These are phyloP conservation scores for Scleropages formosus DNA, from an alignment of 2,797 vertebrate genomes.

Conservation along the genomic window DNA sequence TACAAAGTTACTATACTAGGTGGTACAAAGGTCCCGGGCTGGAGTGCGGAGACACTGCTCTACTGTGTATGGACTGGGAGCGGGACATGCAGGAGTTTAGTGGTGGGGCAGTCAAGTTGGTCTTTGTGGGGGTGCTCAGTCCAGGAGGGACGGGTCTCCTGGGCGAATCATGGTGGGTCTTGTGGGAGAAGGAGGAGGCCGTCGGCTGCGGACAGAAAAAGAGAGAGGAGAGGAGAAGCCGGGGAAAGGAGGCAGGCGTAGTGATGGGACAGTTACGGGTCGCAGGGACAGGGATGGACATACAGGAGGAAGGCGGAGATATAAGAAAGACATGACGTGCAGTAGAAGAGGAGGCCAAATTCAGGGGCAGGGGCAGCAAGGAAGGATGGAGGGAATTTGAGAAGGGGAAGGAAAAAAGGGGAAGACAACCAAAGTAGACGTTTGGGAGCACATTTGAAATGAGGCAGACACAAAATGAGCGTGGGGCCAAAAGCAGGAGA, in stretches of 20 bases:
- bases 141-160: constrained; percentile 70
- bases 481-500: constrained; percentile 61
- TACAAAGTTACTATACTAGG: background rate
- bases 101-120: constrained; percentile 25
- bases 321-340: constrained; percentile 24
- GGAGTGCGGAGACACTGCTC: background rate
- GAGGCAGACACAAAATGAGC: constrained; percentile 64
- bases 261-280: constrained; percentile 3
- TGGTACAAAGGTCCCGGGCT: background rate
- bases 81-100: constrained; percentile 55
- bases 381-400: background rate
- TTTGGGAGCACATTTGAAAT: constrained; percentile 69
- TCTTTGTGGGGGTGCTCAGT: constrained; percentile 53
- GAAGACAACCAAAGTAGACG: constrained; percentile 67
- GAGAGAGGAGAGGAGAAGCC: constrained; percentile 47
- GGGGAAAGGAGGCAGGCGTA: constrained; percentile 33
- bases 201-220: constrained; percentile 69
- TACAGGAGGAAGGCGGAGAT: constrained; percentile 22
- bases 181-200: constrained; percentile 73
- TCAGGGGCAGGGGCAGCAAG: constrained; percentile 25
- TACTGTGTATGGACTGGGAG: constrained; percentile 2
- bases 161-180: constrained; percentile 70
- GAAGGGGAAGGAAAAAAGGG: constrained; percentile 48
- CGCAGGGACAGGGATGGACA: constrained; percentile 13
- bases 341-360: constrained; percentile 5